Evolutionary conservation across 2,113 vertebrate genomes (phyloP), one percentile per base, ranked within the genome.

Genomic region (Anarrhichthys ocellatus): DNA sequence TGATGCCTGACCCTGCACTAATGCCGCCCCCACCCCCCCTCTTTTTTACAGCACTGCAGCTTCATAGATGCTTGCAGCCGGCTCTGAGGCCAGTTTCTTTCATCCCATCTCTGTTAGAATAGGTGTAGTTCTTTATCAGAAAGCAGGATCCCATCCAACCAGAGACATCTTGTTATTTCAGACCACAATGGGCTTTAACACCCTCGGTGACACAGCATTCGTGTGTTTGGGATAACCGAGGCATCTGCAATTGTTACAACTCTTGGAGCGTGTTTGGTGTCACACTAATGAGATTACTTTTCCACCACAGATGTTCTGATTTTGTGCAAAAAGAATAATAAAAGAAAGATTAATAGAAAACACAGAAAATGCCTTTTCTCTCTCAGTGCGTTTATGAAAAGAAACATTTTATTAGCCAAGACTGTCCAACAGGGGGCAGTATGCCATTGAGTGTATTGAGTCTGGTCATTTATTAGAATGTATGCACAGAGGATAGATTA

Each of bases 401-500:
- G 64, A 24, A n/a, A 20, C 14, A 9, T 50, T 81, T 76, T 83
- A 73, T 74, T 67, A 66, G 69, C 80, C 42, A 56, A 42, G 9
- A 80, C 63, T 63, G 80, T 77, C 93, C 93, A 92, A 90, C 44
- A 94, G 93, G 87, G 85, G 93, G 93, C 92, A 91, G 92, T 88
- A 56, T 84, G 71, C 27, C 80, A 79, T 89, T 73, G 78, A 82
- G 54, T 48, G 79, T 86, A 24, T 20, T 24, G 63, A 79, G 72
- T 77, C 29, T 22, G 50, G 62, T 72, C 34, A 62, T 38, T 78
- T 76, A 52, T 74, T 58, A 59, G 20, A 69, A n/a, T 62, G n/a
- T 73, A 46, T 88, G 56, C 80, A 69, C 63, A 72, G 63, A 67
- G 65, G 9, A 44, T 54, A 36, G 38, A 89, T 83, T 46, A 44